A percentile compares a stretch with the other conserved stretches of the same genome.
These are phyloP conservation scores for Pangasius krempfi DNA, from an alignment of 2,797 vertebrate species.

Conservation along the genomic window DNA sequence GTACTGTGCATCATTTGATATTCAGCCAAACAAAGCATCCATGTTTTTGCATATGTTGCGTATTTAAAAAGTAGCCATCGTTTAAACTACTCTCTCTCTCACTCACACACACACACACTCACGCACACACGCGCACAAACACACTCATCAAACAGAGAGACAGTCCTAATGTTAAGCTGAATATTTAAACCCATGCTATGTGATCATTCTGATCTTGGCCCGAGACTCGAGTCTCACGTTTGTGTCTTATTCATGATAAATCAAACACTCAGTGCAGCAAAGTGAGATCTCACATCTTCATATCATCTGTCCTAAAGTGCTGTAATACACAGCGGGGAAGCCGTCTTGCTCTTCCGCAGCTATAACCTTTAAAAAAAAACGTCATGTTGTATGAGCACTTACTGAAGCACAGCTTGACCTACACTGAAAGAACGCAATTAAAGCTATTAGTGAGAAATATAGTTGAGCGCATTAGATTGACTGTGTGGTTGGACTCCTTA, in stretches of 20 bases:
- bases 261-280: background rate
- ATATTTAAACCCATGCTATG: background rate
- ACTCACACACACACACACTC: background rate
- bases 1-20: background rate
- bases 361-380: conserved; percentile 41
- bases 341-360: conserved; percentile 28
- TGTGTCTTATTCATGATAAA: background rate
- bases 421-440: conserved; percentile 42
- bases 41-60: background rate
- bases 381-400: conserved; percentile 43
- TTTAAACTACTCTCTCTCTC: background rate
- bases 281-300: background rate
- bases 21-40: background rate
- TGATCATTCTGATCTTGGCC: background rate
- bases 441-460: conserved; percentile 46
- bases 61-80: background rate
- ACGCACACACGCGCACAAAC: background rate
- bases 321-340: background rate
- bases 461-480: conserved; percentile 31
- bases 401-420: conserved; percentile 48
- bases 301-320: conserved; percentile 18
- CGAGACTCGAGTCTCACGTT: background rate
- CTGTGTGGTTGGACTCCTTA: background rate
- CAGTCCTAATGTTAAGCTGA: background rate
- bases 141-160: background rate